Evolutionary conservation across 2,888 invertebrate genomes (phyloP).

Genomic region (Parnassius apollo): DNA sequence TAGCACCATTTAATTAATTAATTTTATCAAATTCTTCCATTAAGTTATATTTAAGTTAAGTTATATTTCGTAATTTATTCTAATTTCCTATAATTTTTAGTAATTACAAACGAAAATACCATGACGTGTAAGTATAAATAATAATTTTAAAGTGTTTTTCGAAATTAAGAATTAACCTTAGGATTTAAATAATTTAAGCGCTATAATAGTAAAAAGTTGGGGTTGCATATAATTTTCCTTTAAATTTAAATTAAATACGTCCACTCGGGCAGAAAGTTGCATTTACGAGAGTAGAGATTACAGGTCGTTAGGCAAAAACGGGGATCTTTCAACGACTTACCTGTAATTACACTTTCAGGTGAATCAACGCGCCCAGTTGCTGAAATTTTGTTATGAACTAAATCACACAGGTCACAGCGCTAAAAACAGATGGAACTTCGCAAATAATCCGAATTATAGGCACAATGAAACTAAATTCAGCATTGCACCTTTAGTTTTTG

Average conservation of each 20-base stretch:
- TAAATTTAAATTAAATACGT: not conserved
- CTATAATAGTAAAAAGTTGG: no score
- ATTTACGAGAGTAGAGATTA: constrained; percentile 2
- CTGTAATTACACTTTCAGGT: constrained; percentile 41
- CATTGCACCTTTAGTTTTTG: constrained; percentile 17
- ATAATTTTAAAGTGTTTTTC: no score
- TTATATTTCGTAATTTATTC: no score
- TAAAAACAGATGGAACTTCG: constrained; percentile 28
- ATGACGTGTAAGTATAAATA: no score
- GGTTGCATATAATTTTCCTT: not conserved
- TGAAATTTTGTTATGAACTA: constrained; percentile 29
- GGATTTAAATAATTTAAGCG: no score
- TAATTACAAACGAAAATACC: no score
- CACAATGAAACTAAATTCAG: constrained; percentile 35
- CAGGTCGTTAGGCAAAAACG: not conserved
- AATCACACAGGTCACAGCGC: constrained; percentile 47
- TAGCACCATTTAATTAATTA: no score
- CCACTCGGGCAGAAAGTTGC: not conserved
- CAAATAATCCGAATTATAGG: constrained; percentile 19
- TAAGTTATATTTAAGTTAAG: no score
- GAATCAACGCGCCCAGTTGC: constrained; percentile 35
- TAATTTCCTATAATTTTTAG: no score
- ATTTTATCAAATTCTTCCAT: no score
- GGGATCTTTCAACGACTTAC: constrained; percentile 38
- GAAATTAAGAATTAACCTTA: no score